Evolutionary conservation across 2,113 vertebrate genomes (phyloP).

Genomic region (Eptatretus burgeri): DNA sequence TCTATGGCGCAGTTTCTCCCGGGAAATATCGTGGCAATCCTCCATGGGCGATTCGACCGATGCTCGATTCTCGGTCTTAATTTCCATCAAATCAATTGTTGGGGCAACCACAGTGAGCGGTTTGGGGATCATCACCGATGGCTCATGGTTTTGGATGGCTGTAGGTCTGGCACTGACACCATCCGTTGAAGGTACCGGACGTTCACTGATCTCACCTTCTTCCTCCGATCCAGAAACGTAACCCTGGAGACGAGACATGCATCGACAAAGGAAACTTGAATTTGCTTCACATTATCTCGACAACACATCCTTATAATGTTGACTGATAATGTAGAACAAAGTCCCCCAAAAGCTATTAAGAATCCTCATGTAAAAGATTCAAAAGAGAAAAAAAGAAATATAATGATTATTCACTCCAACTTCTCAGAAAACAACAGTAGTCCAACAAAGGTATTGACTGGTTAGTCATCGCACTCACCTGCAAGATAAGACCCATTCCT

Average conservation of each 20-base stretch:
- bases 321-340: no score
- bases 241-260: constrained; percentile 35
- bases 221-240: constrained; percentile 94
- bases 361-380: no score
- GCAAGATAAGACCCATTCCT: constrained; percentile 64
- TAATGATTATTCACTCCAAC: no score
- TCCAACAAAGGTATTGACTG: no score
- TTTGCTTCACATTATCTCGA: neutral
- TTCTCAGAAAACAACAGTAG: no score
- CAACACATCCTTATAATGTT: neutral
- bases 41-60: no score
- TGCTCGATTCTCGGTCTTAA: no score
- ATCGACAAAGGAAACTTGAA: neutral
- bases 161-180: neutral
- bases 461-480: neutral
- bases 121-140: neutral
- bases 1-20: constrained; percentile 40
- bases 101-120: no score
- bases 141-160: neutral
- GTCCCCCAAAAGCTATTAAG: no score
- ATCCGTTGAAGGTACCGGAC: constrained; percentile 9
- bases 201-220: constrained; percentile 52
- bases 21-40: no score
- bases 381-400: no score
- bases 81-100: no score